phyloP scores from a whole-genome alignment of 2,113 vertebrate species.

The Onychostruthus taczanowskii region DNA sequence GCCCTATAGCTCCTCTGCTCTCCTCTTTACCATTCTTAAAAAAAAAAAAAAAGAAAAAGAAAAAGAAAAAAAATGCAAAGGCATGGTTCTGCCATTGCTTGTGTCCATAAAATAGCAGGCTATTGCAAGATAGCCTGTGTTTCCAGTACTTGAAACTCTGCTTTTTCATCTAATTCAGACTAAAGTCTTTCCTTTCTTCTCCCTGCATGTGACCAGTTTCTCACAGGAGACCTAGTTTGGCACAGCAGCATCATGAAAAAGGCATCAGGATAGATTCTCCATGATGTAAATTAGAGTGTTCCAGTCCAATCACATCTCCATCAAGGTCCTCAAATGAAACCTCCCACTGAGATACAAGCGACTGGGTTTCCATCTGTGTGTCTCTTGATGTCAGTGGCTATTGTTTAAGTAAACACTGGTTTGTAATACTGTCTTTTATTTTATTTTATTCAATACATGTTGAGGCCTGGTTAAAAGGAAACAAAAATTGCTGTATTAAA shows the following conservation, averaged over 20 bases:
- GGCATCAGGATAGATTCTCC: constrained; percentile 49
- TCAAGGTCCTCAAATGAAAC: constrained; percentile 36
- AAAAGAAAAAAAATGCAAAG: neutral
- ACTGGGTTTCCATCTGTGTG: constrained; percentile 64
- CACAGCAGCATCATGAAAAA: constrained; percentile 41
- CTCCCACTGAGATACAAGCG: constrained; percentile 44
- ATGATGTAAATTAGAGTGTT: constrained; percentile 59
- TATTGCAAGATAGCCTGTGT: neutral
- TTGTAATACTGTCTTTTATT: constrained; percentile 37
- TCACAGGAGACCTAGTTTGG: constrained; percentile 36
- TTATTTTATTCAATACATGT: constrained; percentile 62
- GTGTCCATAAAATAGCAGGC: neutral
- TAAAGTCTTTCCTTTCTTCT: constrained; percentile 28
- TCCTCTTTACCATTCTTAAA: neutral
- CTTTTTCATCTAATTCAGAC: constrained; percentile 30
- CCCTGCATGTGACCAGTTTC: constrained; percentile 42
- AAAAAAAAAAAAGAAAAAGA: neutral
- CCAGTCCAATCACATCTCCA: constrained; percentile 38
- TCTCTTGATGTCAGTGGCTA: constrained; percentile 66
- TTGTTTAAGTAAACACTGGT: constrained; percentile 78
- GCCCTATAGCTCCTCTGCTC: neutral
- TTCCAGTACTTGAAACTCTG: constrained; percentile 17
- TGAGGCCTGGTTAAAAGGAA: constrained; percentile 73
- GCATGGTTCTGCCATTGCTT: neutral
- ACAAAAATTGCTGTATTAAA: constrained; percentile 78